Base-by-base conservation (phyloP, 2,113 vertebrate species). In the Scortum barcoo region DNA sequence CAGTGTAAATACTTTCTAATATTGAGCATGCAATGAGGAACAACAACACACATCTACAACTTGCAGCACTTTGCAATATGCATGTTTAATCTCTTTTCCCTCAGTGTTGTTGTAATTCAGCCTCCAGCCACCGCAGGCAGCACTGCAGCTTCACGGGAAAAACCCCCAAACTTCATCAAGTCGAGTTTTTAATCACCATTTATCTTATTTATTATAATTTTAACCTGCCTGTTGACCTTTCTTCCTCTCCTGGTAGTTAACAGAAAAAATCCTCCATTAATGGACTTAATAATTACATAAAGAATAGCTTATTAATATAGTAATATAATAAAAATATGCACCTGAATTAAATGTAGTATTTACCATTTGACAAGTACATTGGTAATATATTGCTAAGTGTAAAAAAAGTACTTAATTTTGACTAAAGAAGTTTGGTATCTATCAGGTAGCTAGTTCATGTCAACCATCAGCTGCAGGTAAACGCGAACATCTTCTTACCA, bases 401-500 rank as follows among this genome's bases (percentile, higher is more conserved):
- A 9, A 12, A 54, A 2, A 60, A 14, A 53, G 13, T n/a, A 36
- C 11, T 3, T 1, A 36, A 36, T 11, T 9, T n/a, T n/a, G n/a
- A n/a, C n/a, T n/a, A n/a, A n/a, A n/a, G n/a, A n/a, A n/a, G n/a
- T n/a, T n/a, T n/a, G n/a, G n/a, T n/a, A n/a, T n/a, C n/a, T n/a
- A n/a, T n/a, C n/a, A n/a, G n/a, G n/a, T n/a, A n/a, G n/a, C n/a
- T n/a, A n/a, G n/a, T n/a, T n/a, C n/a, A n/a, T n/a, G n/a, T n/a
- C n/a, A n/a, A n/a, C n/a, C 6, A 51, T 11, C 1, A 19, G 19
- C 3, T 36, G 14, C 8, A 24, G 0, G 3, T 33, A 33, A 71
- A 44, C 22, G 1, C 12, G 10, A 73, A 20, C 1, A 8, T 42
- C 3, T 76, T 19, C 86, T 86, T 74, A 93, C 92, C 92, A 93